Evolutionary conservation across 2,113 vertebrate species (phyloP).

Genomic region (Mastomys natalensis): DNA sequence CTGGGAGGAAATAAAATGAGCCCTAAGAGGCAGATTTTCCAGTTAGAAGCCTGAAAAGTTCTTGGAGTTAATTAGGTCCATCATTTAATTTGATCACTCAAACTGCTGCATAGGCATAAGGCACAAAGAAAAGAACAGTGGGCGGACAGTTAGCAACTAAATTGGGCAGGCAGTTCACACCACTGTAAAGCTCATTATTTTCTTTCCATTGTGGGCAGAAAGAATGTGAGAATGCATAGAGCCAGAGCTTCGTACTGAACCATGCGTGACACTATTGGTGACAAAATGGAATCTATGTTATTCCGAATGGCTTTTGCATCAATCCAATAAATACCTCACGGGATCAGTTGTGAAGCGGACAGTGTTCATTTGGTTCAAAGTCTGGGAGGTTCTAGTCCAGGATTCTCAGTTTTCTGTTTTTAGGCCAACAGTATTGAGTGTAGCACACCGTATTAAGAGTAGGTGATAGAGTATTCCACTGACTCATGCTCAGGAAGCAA

Average conservation of each 20-base stretch:
- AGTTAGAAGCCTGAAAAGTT: constrained; percentile 62
- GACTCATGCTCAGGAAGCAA: background rate
- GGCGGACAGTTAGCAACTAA: constrained; percentile 70
- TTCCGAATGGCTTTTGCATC: background rate
- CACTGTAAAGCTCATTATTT: background rate
- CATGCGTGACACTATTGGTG: background rate
- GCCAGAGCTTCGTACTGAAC: background rate
- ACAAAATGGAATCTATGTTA: background rate
- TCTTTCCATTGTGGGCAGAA: constrained; percentile 35
- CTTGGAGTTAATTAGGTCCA: constrained; percentile 70
- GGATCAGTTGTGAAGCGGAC: background rate
- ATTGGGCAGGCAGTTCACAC: constrained; percentile 46
- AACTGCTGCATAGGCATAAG: constrained; percentile 29
- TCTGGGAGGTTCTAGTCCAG: background rate
- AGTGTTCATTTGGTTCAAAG: background rate
- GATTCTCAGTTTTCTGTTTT: background rate
- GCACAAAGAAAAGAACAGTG: constrained; percentile 61
- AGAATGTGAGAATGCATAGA: background rate
- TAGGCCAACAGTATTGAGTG: background rate
- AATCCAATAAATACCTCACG: background rate
- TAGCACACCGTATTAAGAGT: background rate
- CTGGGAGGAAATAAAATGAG: constrained; percentile 27
- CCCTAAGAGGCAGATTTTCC: constrained; percentile 64
- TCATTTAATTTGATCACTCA: constrained; percentile 71
- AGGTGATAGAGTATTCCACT: background rate